Percentiles rank a stretch among this genome's conserved stretches.
Evolutionary conservation across 2,113 vertebrate genomes (phyloP).

Genomic region (Microtus oregoni): DNA sequence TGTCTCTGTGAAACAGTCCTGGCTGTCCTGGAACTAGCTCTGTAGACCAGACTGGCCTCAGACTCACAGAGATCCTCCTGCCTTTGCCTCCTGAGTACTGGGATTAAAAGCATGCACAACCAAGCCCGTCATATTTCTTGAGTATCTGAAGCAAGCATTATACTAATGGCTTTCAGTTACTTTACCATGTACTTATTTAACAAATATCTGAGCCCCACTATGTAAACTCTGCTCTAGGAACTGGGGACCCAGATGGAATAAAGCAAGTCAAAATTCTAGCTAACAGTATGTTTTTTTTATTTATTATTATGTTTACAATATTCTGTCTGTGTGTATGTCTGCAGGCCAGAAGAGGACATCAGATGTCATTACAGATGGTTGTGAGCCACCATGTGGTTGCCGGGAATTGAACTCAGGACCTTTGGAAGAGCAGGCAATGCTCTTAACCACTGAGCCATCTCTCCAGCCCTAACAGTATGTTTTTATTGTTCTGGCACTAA

Average conservation of each 20-base stretch:
- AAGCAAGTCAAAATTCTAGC: neutral
- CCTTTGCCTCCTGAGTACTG: neutral
- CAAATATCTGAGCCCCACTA: neutral
- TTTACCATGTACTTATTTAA: neutral
- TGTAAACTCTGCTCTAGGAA: neutral
- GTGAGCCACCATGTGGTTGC: no score
- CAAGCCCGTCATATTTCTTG: neutral
- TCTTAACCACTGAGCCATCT: no score
- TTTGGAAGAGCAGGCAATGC: no score
- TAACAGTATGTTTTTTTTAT: neutral
- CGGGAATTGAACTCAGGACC: no score
- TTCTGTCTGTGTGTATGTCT: no score
- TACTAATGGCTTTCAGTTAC: neutral
- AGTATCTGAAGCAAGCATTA: neutral
- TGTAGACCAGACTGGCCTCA: neutral
- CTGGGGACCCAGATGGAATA: conserved; percentile 17
- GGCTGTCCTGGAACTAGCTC: neutral
- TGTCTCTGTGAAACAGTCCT: neutral
- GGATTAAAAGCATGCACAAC: neutral
- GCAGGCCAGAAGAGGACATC: no score
- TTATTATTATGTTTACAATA: no score
- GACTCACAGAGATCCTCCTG: neutral
- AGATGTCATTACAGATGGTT: no score
- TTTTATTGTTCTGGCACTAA: neutral
- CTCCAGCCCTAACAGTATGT: neutral